Evolutionary conservation across 2,113 vertebrate genomes (phyloP), one percentile per base, ranked within the genome.

Genomic region (Sander lucioperca): DNA sequence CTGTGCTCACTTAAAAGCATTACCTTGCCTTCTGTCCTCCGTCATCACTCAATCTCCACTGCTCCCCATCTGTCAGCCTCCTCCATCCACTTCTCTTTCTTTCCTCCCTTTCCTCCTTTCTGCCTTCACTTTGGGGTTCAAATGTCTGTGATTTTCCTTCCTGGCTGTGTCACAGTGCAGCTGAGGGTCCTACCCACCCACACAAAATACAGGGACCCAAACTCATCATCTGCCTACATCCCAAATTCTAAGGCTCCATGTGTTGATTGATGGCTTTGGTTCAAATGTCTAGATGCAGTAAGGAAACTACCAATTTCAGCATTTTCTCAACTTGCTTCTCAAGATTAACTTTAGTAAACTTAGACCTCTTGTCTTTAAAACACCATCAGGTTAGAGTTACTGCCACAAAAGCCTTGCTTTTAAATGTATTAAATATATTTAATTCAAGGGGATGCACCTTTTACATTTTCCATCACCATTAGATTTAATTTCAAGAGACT

Each of bases 81-180:
- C 39, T 39, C 9, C 47, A 50, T 50, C n/a, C 45, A 67, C 65
- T 19, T 19, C 2, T n/a, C 18, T 30, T 30, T 21, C 47, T 50
- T 18, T 6, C 25, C 65, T 27, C 25, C 57, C 25, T 36, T 48
- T 36, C 27, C 12, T 54, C 51, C 11, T 27, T 18, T 2, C 33
- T 14, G 14, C 33, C 18, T 36, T 36, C 45, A 61, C 61, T 51
- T 78, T 43, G 39, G 43, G 0, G 11, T 14, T 50, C 15, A 68
- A 51, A 69, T 78, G 76, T 77, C 74, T 77, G 74, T 77, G 74
- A 77, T 77, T 77, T 58, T 58, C 39, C 25, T 39, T 61, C 45
- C 56, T 69, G 54, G 76, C 56, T 25, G 65, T 23, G 65, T 23
- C 27, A 56, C 56, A 61, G 56, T 39, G 65, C 76, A 78, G 65